Evolutionary conservation across 2,888 invertebrate genomes (phyloP), one percentile per base, ranked within the genome.

Genomic region (Cephus runcator): DNA sequence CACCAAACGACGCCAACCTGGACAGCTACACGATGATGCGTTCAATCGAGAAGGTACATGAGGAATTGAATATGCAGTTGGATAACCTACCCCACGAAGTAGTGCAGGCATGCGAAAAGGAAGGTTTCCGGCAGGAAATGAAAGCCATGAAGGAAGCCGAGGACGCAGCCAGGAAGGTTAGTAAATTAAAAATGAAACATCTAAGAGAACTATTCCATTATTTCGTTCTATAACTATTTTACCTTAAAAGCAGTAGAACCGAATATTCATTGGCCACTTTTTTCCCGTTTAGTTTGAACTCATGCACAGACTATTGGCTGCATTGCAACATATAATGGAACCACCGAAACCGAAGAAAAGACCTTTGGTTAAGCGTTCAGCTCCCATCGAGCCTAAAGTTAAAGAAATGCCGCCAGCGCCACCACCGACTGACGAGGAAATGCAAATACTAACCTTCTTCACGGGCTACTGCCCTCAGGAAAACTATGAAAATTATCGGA

Each of bases 1-100:
- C 92, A 1, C 93, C 94, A 15, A 94, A 93, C 85, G 94, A 94
- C 69, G 92, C 93, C 9, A 93, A 94, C 85, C 90, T 94, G 80
- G 92, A 93, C 75, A 92, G 93, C 77, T 89, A 92, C 76, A 90
- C 92, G 11, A 93, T 94, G 92, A 94, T 95, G 89, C 93, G 92
- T 84, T 92, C 92, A 76, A 92, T 95, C 79, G 95, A 95, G 89
- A 87, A 81, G 76, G 87, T 90, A 2, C 92, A 92, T 86, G 94
- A 94, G 85, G 92, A 93, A 34, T 81, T 90, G 4, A 90, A 90
- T 79, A 89, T 93, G 77, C 89, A 92, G 78, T 89, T 95, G 81
- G 95, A 95, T 83, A 91, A 90, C 77, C 86, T 95, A 81, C 93
- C 94, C 1, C 92, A 92, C 79, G 92, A 93, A 11, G 91, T 93